Percentiles rank a stretch among this genome's conserved stretches.
phyloP scores from a whole-genome alignment of 2,888 invertebrate species.

The Vesta saturnalis region DNA sequence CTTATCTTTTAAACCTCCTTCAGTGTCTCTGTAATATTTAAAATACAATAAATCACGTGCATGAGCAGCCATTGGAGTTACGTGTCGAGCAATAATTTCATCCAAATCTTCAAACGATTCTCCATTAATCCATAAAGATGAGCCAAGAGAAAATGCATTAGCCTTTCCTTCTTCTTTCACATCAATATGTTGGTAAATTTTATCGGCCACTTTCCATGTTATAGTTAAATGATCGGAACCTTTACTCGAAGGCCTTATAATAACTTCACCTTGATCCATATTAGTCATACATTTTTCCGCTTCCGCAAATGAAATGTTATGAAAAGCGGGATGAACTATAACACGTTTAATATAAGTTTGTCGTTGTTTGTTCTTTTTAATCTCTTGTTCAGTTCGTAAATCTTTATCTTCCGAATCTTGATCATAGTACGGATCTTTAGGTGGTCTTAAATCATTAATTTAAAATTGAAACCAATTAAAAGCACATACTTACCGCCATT shows the following conservation, averaged over 20 bases:
- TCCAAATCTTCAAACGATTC: slow-evolving; percentile 99
- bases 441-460: slow-evolving; percentile 68
- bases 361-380: slow-evolving; percentile 83
- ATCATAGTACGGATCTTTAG: slow-evolving; percentile 92
- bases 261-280: slow-evolving; percentile 97
- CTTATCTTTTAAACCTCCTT: slow-evolving; percentile 84
- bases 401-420: slow-evolving; percentile 85
- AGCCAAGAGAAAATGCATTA: slow-evolving; percentile 94
- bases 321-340: slow-evolving; percentile 97
- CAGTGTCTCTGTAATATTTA: slow-evolving; percentile 86
- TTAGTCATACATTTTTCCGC: slow-evolving; percentile 90
- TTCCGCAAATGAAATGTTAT: slow-evolving; percentile 93
- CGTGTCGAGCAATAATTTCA: slow-evolving; percentile 96
- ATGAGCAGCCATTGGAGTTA: slow-evolving; percentile 96
- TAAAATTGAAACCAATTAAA: not conserved
- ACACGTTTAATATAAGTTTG: slow-evolving; percentile 94
- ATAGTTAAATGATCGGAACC: slow-evolving; percentile 96
- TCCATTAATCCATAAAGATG: slow-evolving; percentile 84
- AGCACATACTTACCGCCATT: slow-evolving; percentile 75
- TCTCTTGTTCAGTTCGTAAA: slow-evolving; percentile 78
- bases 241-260: slow-evolving; percentile 96
- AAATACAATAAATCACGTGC: slow-evolving; percentile 91
- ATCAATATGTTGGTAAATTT: slow-evolving; percentile 96
- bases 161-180: slow-evolving; percentile 95
- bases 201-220: slow-evolving; percentile 98